Percentiles rank a stretch among this genome's conserved stretches.
Evolutionary conservation across 2,888 invertebrate genomes (phyloP).

Genomic region (Callyntrura guangdongensis): DNA sequence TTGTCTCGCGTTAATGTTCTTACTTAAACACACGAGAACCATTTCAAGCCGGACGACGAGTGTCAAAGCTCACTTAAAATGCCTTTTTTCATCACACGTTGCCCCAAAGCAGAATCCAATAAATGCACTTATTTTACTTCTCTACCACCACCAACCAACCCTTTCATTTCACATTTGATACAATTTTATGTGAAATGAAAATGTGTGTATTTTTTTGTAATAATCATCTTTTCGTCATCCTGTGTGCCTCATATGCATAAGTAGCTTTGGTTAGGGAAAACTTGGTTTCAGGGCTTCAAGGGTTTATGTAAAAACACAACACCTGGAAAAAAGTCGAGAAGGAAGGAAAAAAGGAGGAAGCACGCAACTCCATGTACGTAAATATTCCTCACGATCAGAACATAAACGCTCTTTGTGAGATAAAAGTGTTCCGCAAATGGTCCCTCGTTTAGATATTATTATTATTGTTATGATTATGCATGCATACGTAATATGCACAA

Average conservation of each 20-base stretch:
- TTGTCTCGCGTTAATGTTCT: neutral
- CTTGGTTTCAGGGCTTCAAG: slow-evolving; percentile 33
- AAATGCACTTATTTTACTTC: slow-evolving; percentile 50
- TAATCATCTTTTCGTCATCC: slow-evolving; percentile 44
- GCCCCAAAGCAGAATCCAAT: slow-evolving; percentile 74
- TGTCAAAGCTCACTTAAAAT: slow-evolving; percentile 65
- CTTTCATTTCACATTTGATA: slow-evolving; percentile 50
- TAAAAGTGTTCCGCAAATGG: slow-evolving; percentile 35
- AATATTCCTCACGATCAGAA: neutral
- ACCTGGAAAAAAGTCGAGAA: slow-evolving; percentile 71
- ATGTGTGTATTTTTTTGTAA: slow-evolving; percentile 42
- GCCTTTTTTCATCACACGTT: slow-evolving; percentile 52
- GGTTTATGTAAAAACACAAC: slow-evolving; percentile 61
- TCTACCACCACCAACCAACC: slow-evolving; percentile 53
- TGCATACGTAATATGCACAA: slow-evolving; percentile 36
- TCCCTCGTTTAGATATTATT: slow-evolving; percentile 33
- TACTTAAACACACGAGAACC: neutral
- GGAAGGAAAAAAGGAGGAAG: slow-evolving; percentile 62
- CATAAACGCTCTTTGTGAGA: neutral
- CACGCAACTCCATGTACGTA: slow-evolving; percentile 54
- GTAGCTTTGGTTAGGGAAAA: slow-evolving; percentile 35
- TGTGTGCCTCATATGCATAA: slow-evolving; percentile 67
- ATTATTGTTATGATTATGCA: slow-evolving; percentile 20
- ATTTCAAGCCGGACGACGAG: slow-evolving; percentile 39
- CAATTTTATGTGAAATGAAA: slow-evolving; percentile 1